A percentile compares a stretch with the other conserved stretches of the same genome.
These are phyloP conservation scores for Lepilemur septentrionalis DNA, from an alignment of 2,797 vertebrate genomes.

Conservation along the genomic window DNA sequence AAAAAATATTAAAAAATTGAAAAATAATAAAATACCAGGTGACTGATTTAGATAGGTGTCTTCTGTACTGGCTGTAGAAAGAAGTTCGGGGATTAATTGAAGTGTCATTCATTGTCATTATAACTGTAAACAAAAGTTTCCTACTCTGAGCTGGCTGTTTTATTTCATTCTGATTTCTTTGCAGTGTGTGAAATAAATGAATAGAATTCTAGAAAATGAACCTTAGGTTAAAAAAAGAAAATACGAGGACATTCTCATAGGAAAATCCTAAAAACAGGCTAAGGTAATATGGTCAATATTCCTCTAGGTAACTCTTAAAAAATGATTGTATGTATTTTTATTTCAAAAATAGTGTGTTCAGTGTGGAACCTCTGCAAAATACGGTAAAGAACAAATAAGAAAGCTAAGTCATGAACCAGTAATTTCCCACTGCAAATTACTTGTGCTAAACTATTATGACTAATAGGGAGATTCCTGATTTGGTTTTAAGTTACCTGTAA, in stretches of 20 bases:
- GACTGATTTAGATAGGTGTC: slow-evolving; percentile 76
- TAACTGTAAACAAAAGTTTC: not conserved
- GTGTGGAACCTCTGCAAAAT: not conserved
- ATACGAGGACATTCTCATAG: not conserved
- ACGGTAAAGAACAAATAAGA: slow-evolving; percentile 13
- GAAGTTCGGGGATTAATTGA: slow-evolving; percentile 63
- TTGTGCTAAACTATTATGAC: not conserved
- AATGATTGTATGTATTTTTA: slow-evolving; percentile 2
- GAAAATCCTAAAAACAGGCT: not conserved
- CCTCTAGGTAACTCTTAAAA: not conserved
- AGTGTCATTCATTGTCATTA: not conserved
- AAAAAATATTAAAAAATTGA: no score
- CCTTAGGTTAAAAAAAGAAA: slow-evolving; percentile 16
- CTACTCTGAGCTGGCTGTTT: slow-evolving; percentile 32
- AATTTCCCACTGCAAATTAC: not conserved
- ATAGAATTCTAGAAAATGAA: slow-evolving; percentile 34
- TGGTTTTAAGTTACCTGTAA: not conserved
- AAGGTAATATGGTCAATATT: not conserved
- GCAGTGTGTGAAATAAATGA: not conserved
- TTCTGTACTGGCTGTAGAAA: slow-evolving; percentile 69
- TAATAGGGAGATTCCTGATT: not conserved
- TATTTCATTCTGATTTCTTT: slow-evolving; percentile 40
- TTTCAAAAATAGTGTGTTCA: not conserved
- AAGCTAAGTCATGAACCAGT: not conserved
- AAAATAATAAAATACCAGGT: slow-evolving; percentile 3